These are phyloP conservation scores for Alouatta palliata DNA, from an alignment of 2,113 vertebrate genomes.

Conservation along the genomic window DNA sequence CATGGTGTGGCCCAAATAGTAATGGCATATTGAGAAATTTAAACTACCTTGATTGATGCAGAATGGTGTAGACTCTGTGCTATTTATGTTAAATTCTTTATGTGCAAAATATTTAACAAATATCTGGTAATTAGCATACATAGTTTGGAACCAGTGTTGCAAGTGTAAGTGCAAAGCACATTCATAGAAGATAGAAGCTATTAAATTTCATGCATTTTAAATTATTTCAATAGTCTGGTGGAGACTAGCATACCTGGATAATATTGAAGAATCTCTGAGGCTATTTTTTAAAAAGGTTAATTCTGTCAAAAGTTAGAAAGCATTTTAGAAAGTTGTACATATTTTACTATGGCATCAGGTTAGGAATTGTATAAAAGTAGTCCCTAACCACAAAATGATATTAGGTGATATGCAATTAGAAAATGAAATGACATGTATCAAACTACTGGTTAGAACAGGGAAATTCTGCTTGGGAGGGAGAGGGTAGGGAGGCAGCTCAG, in stretches of 20 bases:
- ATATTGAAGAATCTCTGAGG: neutral
- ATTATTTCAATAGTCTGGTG: neutral
- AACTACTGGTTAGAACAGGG: neutral
- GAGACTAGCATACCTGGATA: neutral
- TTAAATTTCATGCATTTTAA: neutral
- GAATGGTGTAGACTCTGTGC: neutral
- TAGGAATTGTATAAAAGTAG: neutral
- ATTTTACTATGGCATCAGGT: neutral
- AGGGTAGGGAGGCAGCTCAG: neutral
- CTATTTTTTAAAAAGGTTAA: neutral
- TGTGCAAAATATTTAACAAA: neutral
- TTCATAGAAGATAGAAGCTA: neutral
- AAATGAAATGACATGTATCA: neutral
- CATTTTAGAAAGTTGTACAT: neutral
- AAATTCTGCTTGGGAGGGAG: neutral
- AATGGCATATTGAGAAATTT: conserved; percentile 1
- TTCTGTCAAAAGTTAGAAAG: neutral
- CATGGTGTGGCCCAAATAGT: conserved; percentile 39
- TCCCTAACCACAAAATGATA: neutral
- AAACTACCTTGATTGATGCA: neutral
- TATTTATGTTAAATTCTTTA: neutral
- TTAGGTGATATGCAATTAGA: neutral
- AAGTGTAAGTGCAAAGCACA: neutral
- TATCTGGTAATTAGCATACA: neutral
- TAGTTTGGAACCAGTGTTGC: neutral